A percentile compares a stretch with the other conserved stretches of the same genome.
These are phyloP conservation scores for Druceiella hillmani DNA, from an alignment of 2,888 invertebrate species.

Conservation along the genomic window DNA sequence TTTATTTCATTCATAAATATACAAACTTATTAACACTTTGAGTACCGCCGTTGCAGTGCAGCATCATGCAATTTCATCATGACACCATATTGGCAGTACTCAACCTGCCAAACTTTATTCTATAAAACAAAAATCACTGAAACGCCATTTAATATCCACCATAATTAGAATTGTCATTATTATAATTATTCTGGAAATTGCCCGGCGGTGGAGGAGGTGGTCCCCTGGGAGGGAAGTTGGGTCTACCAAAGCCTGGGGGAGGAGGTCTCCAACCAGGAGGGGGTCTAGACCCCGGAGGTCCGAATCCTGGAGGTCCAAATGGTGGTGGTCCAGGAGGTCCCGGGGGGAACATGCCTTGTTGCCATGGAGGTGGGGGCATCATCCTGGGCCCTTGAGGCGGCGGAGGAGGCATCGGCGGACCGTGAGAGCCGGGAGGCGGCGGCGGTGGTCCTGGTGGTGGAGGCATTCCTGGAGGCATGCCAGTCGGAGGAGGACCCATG, in stretches of 20 bases:
- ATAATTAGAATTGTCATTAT: not conserved
- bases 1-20: no score
- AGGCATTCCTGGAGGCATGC: slow-evolving; percentile 35
- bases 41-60: no score
- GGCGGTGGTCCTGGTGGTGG: slow-evolving; percentile 31
- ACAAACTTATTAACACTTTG: no score
- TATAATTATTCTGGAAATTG: slow-evolving; percentile 2
- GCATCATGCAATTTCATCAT: no score
- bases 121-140: no score
- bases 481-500: slow-evolving; percentile 28
- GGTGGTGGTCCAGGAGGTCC: slow-evolving; percentile 16
- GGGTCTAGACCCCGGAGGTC: slow-evolving; percentile 40
- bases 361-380: slow-evolving; percentile 25
- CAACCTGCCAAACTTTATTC: no score
- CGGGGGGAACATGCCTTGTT: slow-evolving; percentile 19
- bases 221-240: not conserved
- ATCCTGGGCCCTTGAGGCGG: slow-evolving; percentile 26
- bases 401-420: slow-evolving; percentile 28
- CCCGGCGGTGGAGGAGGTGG: slow-evolving; percentile 3
- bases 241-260: not conserved
- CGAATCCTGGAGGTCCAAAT: slow-evolving; percentile 29
- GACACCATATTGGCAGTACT: no score
- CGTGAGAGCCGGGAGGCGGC: slow-evolving; percentile 32
- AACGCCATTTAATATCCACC: not conserved
- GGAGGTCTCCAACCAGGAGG: slow-evolving; percentile 2